Percentiles rank a stretch among this genome's conserved stretches.
Evolutionary conservation across 2,797 vertebrate genomes (phyloP).

Genomic region (Lithobates sylvaticus): DNA sequence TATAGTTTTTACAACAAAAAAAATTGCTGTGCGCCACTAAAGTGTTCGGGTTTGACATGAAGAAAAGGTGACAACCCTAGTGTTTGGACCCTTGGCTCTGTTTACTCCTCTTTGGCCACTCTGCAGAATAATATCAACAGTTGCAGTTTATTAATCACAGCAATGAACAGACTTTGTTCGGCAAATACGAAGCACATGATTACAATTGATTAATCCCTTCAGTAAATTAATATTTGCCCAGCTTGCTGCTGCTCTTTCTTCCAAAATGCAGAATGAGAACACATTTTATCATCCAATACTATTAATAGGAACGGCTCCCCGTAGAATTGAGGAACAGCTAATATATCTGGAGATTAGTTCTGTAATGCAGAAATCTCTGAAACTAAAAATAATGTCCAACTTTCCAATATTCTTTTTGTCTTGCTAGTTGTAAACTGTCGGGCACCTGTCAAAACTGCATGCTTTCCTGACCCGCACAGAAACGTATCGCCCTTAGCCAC

Average conservation of each 20-base stretch:
- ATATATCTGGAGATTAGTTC: conserved; percentile 24
- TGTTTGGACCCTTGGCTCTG: not conserved
- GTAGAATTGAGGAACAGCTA: conserved; percentile 31
- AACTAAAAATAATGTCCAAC: conserved; percentile 37
- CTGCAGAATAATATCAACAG: not conserved
- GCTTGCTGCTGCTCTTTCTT: not conserved
- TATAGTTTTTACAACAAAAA: too few species aligned
- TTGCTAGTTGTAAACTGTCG: not conserved
- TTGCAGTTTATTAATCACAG: not conserved
- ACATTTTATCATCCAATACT: conserved; percentile 35
- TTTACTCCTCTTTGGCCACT: not conserved
- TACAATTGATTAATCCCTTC: conserved; percentile 38
- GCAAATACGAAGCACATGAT: conserved; percentile 10
- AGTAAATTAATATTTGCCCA: conserved; percentile 10
- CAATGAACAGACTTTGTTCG: not conserved
- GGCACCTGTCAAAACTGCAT: too few species aligned
- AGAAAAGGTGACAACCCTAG: too few species aligned
- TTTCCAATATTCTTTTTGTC: conserved; percentile 10
- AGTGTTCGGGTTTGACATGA: too few species aligned
- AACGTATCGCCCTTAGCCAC: too few species aligned
- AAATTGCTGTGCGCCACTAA: too few species aligned
- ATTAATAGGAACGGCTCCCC: conserved; percentile 47
- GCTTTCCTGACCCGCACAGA: too few species aligned
- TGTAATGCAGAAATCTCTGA: conserved; percentile 20
- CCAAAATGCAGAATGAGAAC: conserved; percentile 29